A percentile compares a stretch with the other conserved stretches of the same genome.
phyloP scores from a whole-genome alignment of 2,888 invertebrate genomes.

The Drosophila borealis region DNA sequence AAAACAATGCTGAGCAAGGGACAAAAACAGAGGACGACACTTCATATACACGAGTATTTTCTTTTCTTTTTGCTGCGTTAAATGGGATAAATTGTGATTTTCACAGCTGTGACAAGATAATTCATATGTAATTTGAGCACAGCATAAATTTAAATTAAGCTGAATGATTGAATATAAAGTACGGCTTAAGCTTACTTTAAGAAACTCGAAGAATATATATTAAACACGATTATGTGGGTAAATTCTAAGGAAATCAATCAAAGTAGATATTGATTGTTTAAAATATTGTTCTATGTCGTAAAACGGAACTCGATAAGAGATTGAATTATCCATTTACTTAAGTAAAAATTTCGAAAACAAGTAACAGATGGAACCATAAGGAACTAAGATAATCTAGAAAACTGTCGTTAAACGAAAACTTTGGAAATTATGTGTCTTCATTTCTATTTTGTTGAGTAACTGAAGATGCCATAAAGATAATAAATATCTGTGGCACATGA shows the following conservation, averaged over 20 bases:
- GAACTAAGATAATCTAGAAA: too few species aligned
- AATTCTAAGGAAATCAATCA: too few species aligned
- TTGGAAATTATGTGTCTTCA: background rate
- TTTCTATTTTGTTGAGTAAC: background rate
- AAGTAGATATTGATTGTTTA: too few species aligned
- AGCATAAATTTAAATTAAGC: background rate
- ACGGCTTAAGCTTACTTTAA: background rate
- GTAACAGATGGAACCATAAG: too few species aligned
- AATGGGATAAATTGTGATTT: constrained; percentile 8
- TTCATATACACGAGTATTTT: background rate
- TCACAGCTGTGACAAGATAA: constrained; percentile 13
- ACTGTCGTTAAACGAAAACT: too few species aligned
- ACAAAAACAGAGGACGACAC: constrained; percentile 5
- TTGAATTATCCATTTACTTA: too few species aligned
- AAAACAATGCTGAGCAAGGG: constrained; percentile 15
- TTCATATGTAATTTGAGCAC: constrained; percentile 7
- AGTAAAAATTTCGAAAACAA: too few species aligned
- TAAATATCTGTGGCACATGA: constrained; percentile 27
- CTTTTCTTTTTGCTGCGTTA: background rate
- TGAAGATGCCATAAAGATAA: constrained; percentile 18
- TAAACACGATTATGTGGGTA: background rate
- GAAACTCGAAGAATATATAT: background rate
- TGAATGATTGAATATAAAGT: constrained; percentile 6
- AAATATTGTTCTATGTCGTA: too few species aligned
- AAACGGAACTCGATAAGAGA: too few species aligned